These are phyloP conservation scores for Ginglymostoma cirratum DNA, from an alignment of 2,113 vertebrate genomes.

Conservation along the genomic window DNA sequence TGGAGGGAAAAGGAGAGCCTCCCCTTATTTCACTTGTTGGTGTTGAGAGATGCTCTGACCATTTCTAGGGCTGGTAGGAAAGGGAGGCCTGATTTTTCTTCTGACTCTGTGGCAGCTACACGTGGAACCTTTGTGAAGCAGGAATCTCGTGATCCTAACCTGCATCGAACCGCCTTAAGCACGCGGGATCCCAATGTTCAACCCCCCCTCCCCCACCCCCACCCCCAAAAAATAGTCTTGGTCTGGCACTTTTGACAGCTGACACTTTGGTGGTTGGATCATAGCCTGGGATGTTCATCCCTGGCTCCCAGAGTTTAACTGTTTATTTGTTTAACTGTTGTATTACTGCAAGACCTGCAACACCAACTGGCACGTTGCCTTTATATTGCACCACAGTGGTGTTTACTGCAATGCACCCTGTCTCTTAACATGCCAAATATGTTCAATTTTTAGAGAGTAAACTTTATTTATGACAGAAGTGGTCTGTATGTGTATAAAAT, in stretches of 20 bases:
- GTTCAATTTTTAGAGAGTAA: conserved; percentile 1
- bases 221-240: not conserved
- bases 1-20: not conserved
- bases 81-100: not conserved
- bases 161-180: not conserved
- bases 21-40: not conserved
- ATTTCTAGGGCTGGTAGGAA: not conserved
- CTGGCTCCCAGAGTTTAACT: not conserved
- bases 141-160: not conserved
- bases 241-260: conserved; percentile 2
- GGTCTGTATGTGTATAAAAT: conserved; percentile 33
- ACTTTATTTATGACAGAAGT: conserved; percentile 13
- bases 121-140: not conserved
- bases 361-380: not conserved
- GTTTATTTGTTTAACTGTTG: not conserved
- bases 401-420: conserved; percentile 21
- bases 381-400: not conserved
- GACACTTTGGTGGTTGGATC: not conserved
- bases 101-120: not conserved
- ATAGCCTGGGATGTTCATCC: not conserved
- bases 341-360: not conserved
- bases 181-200: not conserved
- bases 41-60: not conserved
- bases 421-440: conserved; percentile 37
- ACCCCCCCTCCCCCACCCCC: not conserved